Evolutionary conservation across 2,888 invertebrate genomes (phyloP), one percentile per base, ranked within the genome.

Genomic region (Helobdella robusta): DNA sequence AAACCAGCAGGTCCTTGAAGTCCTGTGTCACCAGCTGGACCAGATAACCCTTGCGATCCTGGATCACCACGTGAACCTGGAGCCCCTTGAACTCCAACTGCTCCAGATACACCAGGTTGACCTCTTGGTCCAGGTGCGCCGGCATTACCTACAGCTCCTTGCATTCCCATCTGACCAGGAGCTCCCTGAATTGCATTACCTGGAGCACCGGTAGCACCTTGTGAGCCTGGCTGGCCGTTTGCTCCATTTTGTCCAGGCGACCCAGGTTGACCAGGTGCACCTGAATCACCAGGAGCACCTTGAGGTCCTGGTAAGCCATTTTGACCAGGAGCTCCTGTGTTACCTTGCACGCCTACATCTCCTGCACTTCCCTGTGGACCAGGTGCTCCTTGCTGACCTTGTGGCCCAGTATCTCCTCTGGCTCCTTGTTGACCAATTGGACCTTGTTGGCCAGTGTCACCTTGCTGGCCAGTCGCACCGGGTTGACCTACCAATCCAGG

Each of bases 121-220:
- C 64, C 64, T 18, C 25, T n/a, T 54, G 48, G 66, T 28, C 68
- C 68, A n/a, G 70, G 66, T 44, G 73, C 71, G 71, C 90, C 90
- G 2, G 58, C 23, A 3, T 34, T 50, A 28, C 70, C 70, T 4
- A 62, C 25, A 52, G 62, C 50, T n/a, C 70, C 70, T 59, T 36
- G 59, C 18, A 59, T 2, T 18, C 69, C 68, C 8, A 15, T 20
- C 68, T 40, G 52, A 11, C 67, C 67, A 28, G 34, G 20, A 18
- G 35, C n/a, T 34, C 69, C 69, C 18, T 23, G 28, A n/a, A n/a
- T n/a, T n/a, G n/a, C n/a, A n/a, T n/a, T n/a, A n/a, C n/a, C n/a
- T n/a, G n/a, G n/a, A 25, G 36, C 25, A 2, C 69, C 69, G 20
- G 59, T 63, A 25, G 66, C 60, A 32, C 69, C 69, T 66, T 28